Base-by-base conservation (phyloP, 1,140 invertebrate species). In the Batillaria attramentaria region DNA sequence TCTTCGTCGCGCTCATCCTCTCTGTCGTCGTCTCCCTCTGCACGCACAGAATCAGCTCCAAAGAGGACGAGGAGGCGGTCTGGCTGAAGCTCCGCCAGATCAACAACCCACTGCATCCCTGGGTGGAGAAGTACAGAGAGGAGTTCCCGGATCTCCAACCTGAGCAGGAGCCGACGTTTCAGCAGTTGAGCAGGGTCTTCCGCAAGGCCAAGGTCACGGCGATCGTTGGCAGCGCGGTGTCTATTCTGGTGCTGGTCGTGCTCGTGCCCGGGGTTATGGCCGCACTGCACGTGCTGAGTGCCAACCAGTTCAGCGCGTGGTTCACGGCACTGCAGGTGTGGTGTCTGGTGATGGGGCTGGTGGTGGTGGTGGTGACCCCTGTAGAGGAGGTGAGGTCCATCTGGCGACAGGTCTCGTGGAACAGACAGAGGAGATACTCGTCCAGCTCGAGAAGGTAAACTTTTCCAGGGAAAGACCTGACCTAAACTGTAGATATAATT, bases 71-170 rank as follows among this genome's bases (percentile, higher is more conserved):
- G 68, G 68, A 35, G 42, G 66, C 62, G 28, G 85, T 83, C 74
- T 91, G 90, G 90, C 86, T 42, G 4, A 43, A 28, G 78, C 89
- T 90, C 5, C 80, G 89, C 24, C 83, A 88, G 37, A 91, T 91
- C 70, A 87, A 91, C 73, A 91, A 91, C 72, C 91, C 91, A 0
- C 81, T 91, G n/a, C 81, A 83, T 60, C 89, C 91, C 41, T 91
- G 89, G 88, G 60, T 78, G 43, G 75, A 88, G 46, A 57, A 84
- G 31, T 90, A 89, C 74, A 57, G 81, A 31, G 78, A 89, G 76
- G 83, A 89, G 74, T 66, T 86, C 0, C 43, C 77, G 16, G 39
- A 77, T 8, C 76, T 82, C 60, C 69, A 77, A 18, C 43, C 69
- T 4, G 78, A 68, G 35, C 75, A 84, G 28, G 80, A 79, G 42